These are phyloP conservation scores for Pseudomugil gertrudae DNA, from an alignment of 2,797 vertebrate species.

Conservation along the genomic window DNA sequence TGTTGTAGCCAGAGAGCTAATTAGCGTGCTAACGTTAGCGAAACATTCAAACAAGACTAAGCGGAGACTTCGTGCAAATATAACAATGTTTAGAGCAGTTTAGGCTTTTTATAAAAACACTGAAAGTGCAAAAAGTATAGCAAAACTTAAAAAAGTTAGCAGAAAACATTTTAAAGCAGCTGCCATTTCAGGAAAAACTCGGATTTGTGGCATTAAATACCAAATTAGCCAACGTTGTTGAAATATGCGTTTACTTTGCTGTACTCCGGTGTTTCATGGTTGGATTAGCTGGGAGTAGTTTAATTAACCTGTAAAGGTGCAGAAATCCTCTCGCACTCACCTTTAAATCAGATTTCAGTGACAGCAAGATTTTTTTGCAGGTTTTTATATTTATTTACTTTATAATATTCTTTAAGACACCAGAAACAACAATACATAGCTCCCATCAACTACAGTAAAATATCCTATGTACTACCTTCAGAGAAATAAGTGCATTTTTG, in stretches of 20 bases:
- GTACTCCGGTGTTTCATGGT: not conserved
- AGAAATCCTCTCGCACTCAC: not conserved
- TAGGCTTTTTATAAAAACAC: accelerated
- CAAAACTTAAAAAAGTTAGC: not conserved
- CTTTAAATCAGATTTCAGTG: slow-evolving; percentile 1
- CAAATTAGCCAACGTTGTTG: not conserved
- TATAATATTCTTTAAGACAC: not conserved
- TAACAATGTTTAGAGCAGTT: not conserved
- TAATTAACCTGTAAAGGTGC: not conserved
- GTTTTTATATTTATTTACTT: not conserved
- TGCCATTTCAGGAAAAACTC: not conserved
- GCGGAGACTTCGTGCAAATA: not conserved
- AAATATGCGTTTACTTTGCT: not conserved
- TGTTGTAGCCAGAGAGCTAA: slow-evolving; percentile 64
- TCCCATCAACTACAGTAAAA: not conserved
- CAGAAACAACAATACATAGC: not conserved
- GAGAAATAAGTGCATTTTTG: not conserved
- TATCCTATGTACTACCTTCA: not conserved
- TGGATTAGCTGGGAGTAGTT: not conserved
- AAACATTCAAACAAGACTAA: slow-evolving; percentile 15
- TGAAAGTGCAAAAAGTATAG: not conserved
- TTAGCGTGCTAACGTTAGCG: slow-evolving; percentile 66
- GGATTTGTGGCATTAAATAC: not conserved
- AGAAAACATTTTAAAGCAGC: not conserved
- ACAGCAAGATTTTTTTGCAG: not conserved